phyloP scores from a whole-genome alignment of 2,113 vertebrate genomes.

The Osmerus mordax region DNA sequence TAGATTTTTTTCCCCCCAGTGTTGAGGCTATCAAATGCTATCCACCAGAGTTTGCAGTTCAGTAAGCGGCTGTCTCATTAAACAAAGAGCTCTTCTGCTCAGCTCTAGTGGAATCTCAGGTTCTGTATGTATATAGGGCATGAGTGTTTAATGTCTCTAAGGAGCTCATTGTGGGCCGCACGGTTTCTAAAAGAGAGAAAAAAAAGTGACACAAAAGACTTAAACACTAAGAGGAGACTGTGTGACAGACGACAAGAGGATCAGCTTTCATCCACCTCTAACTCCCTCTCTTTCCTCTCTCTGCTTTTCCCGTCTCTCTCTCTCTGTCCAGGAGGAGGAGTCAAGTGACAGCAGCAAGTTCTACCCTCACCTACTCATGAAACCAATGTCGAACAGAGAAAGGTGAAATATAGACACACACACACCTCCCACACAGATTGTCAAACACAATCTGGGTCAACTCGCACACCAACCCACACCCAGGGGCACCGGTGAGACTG shows the following conservation, averaged over 20 bases:
- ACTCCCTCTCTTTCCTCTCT: not conserved
- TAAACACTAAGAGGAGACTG: slow-evolving; percentile 21
- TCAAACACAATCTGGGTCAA: not conserved
- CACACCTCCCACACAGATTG: not conserved
- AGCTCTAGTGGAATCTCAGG: slow-evolving; percentile 24
- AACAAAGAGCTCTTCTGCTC: not conserved
- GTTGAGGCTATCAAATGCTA: no score
- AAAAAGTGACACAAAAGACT: slow-evolving; percentile 33
- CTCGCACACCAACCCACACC: not conserved
- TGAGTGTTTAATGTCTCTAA: slow-evolving; percentile 37
- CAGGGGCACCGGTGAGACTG: not conserved
- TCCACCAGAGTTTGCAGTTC: not conserved
- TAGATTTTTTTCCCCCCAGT: no score
- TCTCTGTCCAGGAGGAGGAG: slow-evolving; percentile 68
- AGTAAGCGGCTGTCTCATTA: not conserved
- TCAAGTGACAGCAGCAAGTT: slow-evolving; percentile 83
- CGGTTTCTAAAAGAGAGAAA: slow-evolving; percentile 14
- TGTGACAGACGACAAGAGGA: not conserved
- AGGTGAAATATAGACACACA: slow-evolving; percentile 68
- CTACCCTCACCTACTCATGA: slow-evolving; percentile 93
- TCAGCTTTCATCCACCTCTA: not conserved
- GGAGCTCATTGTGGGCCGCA: slow-evolving; percentile 38
- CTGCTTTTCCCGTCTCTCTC: not conserved
- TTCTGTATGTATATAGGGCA: slow-evolving; percentile 48
- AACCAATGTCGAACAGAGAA: slow-evolving; percentile 98